Conservation (phyloP, 2,888 invertebrate species). For the Mesochorus sp. region DNA sequence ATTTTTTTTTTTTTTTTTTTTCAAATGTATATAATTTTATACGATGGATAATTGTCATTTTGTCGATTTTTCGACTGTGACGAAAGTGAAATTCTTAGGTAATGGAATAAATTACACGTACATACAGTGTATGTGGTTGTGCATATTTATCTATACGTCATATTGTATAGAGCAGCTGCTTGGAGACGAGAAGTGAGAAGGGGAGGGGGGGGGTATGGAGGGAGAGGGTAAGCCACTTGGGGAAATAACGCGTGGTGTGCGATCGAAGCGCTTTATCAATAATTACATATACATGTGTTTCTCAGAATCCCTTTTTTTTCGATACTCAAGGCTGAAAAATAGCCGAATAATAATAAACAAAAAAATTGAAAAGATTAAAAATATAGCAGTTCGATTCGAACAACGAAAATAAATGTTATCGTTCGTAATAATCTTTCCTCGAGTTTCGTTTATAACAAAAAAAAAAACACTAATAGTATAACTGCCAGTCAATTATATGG, state of each 20-base stretch:
- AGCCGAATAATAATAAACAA: neutral
- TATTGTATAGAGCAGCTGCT: slow-evolving; percentile 46
- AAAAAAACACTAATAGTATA: too few relatives aligned
- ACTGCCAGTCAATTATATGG: too few relatives aligned
- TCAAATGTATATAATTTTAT: too few relatives aligned
- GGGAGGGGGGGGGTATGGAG: neutral
- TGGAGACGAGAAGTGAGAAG: slow-evolving; percentile 24
- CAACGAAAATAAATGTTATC: too few relatives aligned
- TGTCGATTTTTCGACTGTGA: too few relatives aligned
- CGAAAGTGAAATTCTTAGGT: slow-evolving; percentile 15
- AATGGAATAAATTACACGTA: slow-evolving; percentile 16
- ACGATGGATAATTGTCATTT: too few relatives aligned
- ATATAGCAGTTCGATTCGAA: slow-evolving; percentile 23
- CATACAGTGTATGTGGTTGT: neutral
- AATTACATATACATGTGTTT: slow-evolving; percentile 21
- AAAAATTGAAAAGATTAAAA: slow-evolving; percentile 25
- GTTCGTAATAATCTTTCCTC: too few relatives aligned
- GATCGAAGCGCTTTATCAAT: slow-evolving; percentile 39
- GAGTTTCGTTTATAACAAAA: too few relatives aligned
- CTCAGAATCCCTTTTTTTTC: neutral
- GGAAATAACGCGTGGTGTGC: slow-evolving; percentile 32
- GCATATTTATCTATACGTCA: neutral
- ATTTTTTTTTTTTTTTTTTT: too few relatives aligned
- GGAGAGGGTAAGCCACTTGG: slow-evolving; percentile 9
- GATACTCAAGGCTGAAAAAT: neutral